Evolutionary conservation across 2,888 invertebrate genomes (phyloP).

Genomic region (Petrophora chlorosata): DNA sequence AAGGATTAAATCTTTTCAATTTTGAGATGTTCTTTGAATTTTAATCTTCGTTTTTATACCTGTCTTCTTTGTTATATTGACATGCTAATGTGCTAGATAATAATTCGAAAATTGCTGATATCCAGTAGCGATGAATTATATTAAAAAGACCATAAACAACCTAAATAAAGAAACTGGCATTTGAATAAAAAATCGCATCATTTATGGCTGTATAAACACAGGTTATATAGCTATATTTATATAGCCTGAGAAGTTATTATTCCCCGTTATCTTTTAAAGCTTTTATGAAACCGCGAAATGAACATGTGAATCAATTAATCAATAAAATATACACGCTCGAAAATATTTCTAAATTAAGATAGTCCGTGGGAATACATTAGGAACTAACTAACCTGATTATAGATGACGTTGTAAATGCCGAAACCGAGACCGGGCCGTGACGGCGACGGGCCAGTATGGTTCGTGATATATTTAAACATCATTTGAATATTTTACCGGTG

Average conservation of each 20-base stretch:
- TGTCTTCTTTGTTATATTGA: slow-evolving; percentile 14
- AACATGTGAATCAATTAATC: slow-evolving; percentile 27
- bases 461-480: too few species aligned
- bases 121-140: slow-evolving; percentile 21
- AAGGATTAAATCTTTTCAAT: neutral
- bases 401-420: too few species aligned
- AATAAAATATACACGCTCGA: slow-evolving; percentile 26
- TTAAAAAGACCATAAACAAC: slow-evolving; percentile 24
- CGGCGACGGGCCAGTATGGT: too few species aligned
- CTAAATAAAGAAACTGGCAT: slow-evolving; percentile 12
- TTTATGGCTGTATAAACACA: slow-evolving; percentile 24
- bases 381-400: neutral
- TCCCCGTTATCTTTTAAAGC: slow-evolving; percentile 26
- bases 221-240: slow-evolving; percentile 8
- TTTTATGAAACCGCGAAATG: slow-evolving; percentile 26
- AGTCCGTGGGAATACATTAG: slow-evolving; percentile 21
- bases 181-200: slow-evolving; percentile 17
- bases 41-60: neutral
- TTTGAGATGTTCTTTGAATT: neutral
- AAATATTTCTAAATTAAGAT: slow-evolving; percentile 22
- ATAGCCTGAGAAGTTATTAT: slow-evolving; percentile 20
- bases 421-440: too few species aligned
- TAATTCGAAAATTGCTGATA: slow-evolving; percentile 10
- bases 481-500: too few species aligned
- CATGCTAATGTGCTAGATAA: slow-evolving; percentile 21